These are phyloP conservation scores for Mohoua ochrocephala DNA, from an alignment of 2,113 vertebrate genomes.

Conservation along the genomic window DNA sequence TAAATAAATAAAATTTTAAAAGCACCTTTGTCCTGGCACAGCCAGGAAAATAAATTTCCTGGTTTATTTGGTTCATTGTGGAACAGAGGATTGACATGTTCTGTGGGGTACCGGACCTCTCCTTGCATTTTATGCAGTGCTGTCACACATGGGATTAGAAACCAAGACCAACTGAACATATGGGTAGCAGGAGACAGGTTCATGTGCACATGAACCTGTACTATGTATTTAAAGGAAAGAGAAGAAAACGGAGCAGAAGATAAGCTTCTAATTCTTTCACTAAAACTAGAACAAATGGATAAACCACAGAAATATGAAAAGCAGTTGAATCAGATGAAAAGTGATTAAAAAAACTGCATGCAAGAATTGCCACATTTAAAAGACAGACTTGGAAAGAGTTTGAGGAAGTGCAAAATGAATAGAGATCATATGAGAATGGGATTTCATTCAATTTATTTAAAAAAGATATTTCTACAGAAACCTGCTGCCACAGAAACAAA, in stretches of 20 bases:
- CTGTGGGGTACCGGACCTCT: not conserved
- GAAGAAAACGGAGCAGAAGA: conserved; percentile 65
- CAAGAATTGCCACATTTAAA: conserved; percentile 72
- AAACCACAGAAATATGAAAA: conserved; percentile 35
- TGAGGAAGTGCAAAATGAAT: conserved; percentile 78
- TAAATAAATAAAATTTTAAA: not conserved
- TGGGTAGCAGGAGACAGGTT: not conserved
- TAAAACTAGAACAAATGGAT: conserved; percentile 63
- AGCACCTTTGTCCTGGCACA: not conserved
- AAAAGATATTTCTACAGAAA: not conserved
- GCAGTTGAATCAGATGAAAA: conserved; percentile 59
- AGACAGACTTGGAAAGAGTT: conserved; percentile 73
- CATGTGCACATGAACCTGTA: not conserved
- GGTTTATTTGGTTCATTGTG: not conserved
- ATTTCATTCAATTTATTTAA: not conserved
- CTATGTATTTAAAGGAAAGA: conserved; percentile 69
- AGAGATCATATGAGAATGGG: conserved; percentile 74
- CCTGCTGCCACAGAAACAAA: not conserved
- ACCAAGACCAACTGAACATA: accelerated
- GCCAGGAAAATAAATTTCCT: not conserved
- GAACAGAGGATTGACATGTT: not conserved
- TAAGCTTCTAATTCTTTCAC: conserved; percentile 56
- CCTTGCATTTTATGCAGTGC: not conserved
- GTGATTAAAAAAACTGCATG: conserved; percentile 64
- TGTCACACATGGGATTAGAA: not conserved